phyloP scores from a whole-genome alignment of 2,113 vertebrate genomes.

The Muntiacus muntjak region DNA sequence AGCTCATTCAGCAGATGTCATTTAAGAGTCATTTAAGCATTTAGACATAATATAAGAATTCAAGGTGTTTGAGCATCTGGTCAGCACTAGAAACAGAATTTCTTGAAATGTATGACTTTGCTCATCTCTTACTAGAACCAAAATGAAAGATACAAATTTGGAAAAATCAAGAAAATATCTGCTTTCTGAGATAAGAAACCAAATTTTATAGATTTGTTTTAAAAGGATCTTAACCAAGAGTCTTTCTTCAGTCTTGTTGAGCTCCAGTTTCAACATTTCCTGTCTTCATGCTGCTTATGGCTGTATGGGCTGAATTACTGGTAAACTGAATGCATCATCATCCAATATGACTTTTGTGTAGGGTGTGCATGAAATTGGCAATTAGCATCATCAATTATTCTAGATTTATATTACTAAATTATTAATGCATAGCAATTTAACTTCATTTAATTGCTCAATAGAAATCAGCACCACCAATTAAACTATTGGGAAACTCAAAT shows the following conservation, averaged over 20 bases:
- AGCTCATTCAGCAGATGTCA: background rate
- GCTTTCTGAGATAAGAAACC: conserved; percentile 14
- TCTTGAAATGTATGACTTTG: conserved; percentile 17
- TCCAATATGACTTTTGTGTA: background rate
- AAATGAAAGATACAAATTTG: conserved; percentile 10
- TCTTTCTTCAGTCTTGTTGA: background rate
- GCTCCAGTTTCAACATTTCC: background rate
- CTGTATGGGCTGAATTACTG: background rate
- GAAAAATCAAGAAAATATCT: conserved; percentile 3
- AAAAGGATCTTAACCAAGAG: background rate
- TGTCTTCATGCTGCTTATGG: background rate
- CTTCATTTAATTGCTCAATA: conserved; percentile 25
- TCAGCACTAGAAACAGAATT: background rate
- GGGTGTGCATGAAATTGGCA: background rate
- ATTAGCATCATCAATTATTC: background rate
- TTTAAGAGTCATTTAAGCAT: background rate
- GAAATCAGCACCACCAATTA: background rate
- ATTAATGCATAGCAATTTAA: background rate
- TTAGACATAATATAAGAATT: background rate
- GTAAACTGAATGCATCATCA: background rate
- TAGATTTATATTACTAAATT: conserved; percentile 9
- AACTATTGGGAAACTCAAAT: background rate
- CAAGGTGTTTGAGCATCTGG: background rate
- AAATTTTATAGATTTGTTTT: background rate
- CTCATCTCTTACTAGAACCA: background rate